Evolutionary conservation across 92 coral and sea anemone genomes (phyloP), one percentile per base, ranked within the genome.

Genomic region (Porites rus): DNA sequence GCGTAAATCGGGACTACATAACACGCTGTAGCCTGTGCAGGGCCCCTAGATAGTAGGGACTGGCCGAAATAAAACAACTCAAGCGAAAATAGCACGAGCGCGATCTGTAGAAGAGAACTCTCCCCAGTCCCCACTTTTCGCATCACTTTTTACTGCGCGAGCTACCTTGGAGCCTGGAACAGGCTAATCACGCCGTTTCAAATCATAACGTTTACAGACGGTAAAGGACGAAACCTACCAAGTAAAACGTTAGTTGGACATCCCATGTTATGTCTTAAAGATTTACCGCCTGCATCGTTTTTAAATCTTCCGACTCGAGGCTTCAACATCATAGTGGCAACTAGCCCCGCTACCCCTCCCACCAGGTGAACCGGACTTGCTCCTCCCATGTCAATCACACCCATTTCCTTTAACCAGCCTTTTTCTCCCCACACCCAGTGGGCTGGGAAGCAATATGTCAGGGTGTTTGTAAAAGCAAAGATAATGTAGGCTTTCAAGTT

Each of bases 381-480:
- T 11, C 98, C 98, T 75, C 96, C 98, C 90, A 94, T 93, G 51
- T 94, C 98, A 73, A 94, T 91, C 63, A 94, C 98, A 8, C 96
- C 98, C 83, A 94, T 86, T 10, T 85, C 87, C 62, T 85, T 92
- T 10, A 94, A 72, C 98, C 98, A 94, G 14, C 98, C 98, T 25
- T 88, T 91, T 1, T 92, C 90, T n/a, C 96, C 95, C 98, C 98
- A 94, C 50, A 94, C 98, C 98, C 98, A 94, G 75, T 94, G 98
- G 19, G 98, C 98, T 0, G 98, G 98, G 77, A 94, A 94, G 67
- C 98, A 90, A 51, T 94, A 94, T 1, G 98, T 94, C 24, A 90
- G 46, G 8, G 98, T 94, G 73, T 94, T 94, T n/a, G 98, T 94
- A 75, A 94, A 94, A 21, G 98, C 95, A 46, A 94, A 94, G 56